phyloP scores from a whole-genome alignment of 2,113 vertebrate genomes.

The Mustela lutreola region DNA sequence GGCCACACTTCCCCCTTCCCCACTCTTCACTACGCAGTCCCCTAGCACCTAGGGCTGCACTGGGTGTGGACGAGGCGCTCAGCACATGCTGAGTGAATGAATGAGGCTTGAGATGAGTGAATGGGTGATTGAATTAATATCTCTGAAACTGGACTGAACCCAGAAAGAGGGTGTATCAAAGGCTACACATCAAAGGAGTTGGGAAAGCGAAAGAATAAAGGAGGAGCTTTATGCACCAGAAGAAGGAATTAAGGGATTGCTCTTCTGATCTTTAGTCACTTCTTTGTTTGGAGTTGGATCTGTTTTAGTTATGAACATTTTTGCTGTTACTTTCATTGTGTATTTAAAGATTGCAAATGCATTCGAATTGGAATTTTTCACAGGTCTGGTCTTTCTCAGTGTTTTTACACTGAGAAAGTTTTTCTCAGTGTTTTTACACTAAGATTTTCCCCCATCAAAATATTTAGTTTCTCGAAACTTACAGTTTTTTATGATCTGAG shows the following conservation, averaged over 20 bases:
- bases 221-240: neutral
- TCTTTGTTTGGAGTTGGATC: slow-evolving; percentile 23
- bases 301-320: slow-evolving; percentile 37
- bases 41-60: neutral
- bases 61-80: neutral
- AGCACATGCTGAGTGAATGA: neutral
- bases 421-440: slow-evolving; percentile 17
- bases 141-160: neutral
- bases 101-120: neutral
- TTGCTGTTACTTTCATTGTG: slow-evolving; percentile 10
- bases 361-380: slow-evolving; percentile 21
- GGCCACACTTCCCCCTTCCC: neutral
- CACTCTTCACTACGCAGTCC: neutral
- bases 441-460: neutral
- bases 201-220: neutral
- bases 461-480: slow-evolving; percentile 27
- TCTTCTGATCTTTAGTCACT: neutral
- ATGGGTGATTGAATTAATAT: neutral
- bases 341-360: slow-evolving; percentile 42
- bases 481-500: neutral
- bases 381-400: neutral
- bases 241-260: slow-evolving; percentile 11
- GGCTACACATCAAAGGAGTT: neutral
- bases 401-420: neutral
- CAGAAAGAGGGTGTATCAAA: neutral